Evolutionary conservation across 1,140 invertebrate genomes (phyloP).

Genomic region (Aphelenchoides avenae): DNA sequence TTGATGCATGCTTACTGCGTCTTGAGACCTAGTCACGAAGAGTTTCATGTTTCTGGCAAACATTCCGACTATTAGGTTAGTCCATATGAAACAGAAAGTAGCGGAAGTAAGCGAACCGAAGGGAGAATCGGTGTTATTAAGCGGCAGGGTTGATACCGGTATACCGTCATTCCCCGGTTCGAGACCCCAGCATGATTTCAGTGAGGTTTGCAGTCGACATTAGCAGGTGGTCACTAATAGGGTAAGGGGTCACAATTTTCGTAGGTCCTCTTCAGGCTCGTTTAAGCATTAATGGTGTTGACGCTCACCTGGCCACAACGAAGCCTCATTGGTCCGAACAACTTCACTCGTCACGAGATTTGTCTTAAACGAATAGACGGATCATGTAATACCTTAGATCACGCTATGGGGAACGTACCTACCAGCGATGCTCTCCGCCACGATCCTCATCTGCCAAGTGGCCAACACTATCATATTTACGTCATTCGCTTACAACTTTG

Average conservation of each 20-base stretch:
- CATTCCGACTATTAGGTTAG: too few species aligned
- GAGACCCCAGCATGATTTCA: too few species aligned
- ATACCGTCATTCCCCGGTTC: too few species aligned
- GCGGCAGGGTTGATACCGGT: too few species aligned
- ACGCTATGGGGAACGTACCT: conserved; percentile 41
- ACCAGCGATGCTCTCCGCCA: conserved; percentile 44
- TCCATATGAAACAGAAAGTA: too few species aligned
- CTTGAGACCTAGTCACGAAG: conserved; percentile 5
- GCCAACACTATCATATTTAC: conserved; percentile 51
- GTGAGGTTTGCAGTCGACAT: too few species aligned
- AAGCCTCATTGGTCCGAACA: not conserved
- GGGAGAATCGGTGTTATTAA: too few species aligned
- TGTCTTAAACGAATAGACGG: too few species aligned
- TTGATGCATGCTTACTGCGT: conserved; percentile 19
- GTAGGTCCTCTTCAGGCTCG: not conserved
- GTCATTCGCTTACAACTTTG: conserved; percentile 48
- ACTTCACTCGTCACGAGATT: conserved; percentile 2
- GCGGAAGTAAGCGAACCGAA: too few species aligned
- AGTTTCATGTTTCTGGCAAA: conserved; percentile 3
- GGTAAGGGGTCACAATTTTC: not conserved
- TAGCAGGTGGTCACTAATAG: not conserved
- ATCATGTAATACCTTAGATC: too few species aligned
- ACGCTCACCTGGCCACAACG: not conserved
- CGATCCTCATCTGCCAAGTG: conserved; percentile 47
- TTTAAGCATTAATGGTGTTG: not conserved